Base-by-base conservation (phyloP, 2,888 invertebrate genomes). In the Imbricaverruca yamaguchii region DNA sequence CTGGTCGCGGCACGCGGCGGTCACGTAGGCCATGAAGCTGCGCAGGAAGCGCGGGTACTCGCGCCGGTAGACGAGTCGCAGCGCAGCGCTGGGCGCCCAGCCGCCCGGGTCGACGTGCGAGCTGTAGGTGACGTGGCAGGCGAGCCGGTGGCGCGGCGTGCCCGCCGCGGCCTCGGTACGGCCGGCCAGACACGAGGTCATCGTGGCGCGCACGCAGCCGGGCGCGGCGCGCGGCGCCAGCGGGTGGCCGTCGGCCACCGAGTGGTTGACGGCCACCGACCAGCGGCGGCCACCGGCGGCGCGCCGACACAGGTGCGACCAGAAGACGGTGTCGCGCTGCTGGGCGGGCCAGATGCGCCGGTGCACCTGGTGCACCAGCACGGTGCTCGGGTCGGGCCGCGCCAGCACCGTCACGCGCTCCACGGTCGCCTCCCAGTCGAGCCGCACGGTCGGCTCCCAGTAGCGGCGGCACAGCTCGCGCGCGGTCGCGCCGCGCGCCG, bases 1-100 rank as follows among this genome's bases (percentile, higher is more conserved):
- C 87, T 96, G 94, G 87, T 93, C 93, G 88, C 93, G 93, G 87
- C 97, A 96, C 89, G 96, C 95, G 85, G 96, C 94, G 86, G 92
- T 93, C 85, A 99, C 98, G 89, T 97, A 99, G 86, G 92, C 91
- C 82, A 98, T 98, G 89, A 98, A 99, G 80, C 97, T 92, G 88
- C 98, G 97, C 85, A 99, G 92, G 91, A 99, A 99, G 90, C 97
- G 97, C 83, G 99, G 99, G 89, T 99, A 99, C 89, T 99, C 99
- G 84, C 98, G 91, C 89, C 99, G 99, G 90, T 98, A 98, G 57
- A 99, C 95, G 57, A 98, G 96, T 83, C 98, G 92, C 77, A 99
- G 90, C 2, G 97, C 98, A 25, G 98, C 93, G 0, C 98, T 97
- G 12, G 99, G 99, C 39, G 98, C 98, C 99, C 99, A 99, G 81